These are phyloP conservation scores for Tenodera sinensis DNA, from an alignment of 2,888 invertebrate species.

Conservation along the genomic window DNA sequence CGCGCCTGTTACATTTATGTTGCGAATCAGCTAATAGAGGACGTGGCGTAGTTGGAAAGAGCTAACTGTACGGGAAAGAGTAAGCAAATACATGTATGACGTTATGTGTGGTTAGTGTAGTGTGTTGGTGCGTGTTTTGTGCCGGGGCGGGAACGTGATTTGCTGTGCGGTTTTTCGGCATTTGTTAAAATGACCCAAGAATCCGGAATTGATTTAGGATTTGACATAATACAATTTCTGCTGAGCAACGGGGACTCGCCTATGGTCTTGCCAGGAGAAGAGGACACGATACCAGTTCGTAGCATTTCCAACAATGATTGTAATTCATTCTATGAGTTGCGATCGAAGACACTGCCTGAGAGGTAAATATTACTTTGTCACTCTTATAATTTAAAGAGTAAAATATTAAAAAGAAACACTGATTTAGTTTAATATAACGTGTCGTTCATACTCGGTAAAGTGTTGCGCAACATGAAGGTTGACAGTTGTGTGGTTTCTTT, in stretches of 20 bases:
- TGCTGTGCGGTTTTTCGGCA: neutral
- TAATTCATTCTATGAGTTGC: neutral
- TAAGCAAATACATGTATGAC: neutral
- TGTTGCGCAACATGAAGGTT: too few species aligned
- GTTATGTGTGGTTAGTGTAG: neutral
- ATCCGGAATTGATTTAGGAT: constrained; percentile 62
- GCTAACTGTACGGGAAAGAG: neutral
- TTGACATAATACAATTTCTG: constrained; percentile 50
- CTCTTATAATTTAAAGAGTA: too few species aligned
- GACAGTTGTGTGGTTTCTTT: too few species aligned
- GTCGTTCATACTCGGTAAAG: too few species aligned
- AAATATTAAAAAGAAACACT: too few species aligned
- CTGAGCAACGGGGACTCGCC: neutral
- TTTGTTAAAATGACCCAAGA: constrained; percentile 39
- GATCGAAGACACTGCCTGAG: neutral
- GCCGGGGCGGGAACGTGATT: neutral
- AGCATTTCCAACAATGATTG: neutral
- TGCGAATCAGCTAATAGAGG: neutral
- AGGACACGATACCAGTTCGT: neutral
- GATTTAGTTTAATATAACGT: too few species aligned
- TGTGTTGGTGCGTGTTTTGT: neutral
- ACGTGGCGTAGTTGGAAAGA: neutral
- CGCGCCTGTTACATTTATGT: neutral
- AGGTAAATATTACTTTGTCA: neutral
- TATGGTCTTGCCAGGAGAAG: neutral